Base-by-base conservation (phyloP, 2,797 vertebrate genomes). In the Melanotaenia boesemani region DNA sequence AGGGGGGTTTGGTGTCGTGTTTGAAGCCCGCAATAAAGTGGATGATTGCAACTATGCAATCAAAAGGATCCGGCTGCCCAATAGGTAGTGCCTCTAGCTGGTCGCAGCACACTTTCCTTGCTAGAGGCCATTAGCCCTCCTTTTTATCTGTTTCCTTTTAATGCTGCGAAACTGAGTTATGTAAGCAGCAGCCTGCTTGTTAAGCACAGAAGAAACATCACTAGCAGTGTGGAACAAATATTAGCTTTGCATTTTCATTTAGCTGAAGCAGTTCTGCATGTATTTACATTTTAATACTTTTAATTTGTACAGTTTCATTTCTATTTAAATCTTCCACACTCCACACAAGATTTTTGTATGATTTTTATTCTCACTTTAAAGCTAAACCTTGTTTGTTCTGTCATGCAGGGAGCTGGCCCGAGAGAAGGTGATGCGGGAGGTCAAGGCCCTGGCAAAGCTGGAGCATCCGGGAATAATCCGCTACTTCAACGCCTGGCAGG, bases 401-500 rank as follows among this genome's bases (percentile, higher is more conserved):
- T 69, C 2, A 0, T 57, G n/a, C 68, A 99, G 98, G 86, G 97
- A 98, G 67, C 81, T 97, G 88, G 98, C 98, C 37, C 95, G 98
- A 39, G 98, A 99, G 82, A 99, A 99, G 90, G 98, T 99, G 79
- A 99, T 99, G 98, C 85, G 98, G 30, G 98, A 99, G 79, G 98
- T 99, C 46, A 99, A 99, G 90, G 98, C 98, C 0, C 87, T 99
- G 62, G 98, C 98, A 44, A 99, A 99, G 84, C 95, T 99, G 52
- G 98, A 99, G 81, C 98, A 99, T 59, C 97, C 96, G 0, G 98
- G 98, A 55, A 99, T 99, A 52, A 98, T 99, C 77, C 96, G 98
- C 20, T 99, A 99, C 83, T 99, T 99, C 90, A 99, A 99, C n/a
- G 97, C 98, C 0, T 99, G 98, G 98, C 95, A 99, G 88, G 98